phyloP scores from a whole-genome alignment of 2,888 invertebrate species.

The Calliopum simillimum region DNA sequence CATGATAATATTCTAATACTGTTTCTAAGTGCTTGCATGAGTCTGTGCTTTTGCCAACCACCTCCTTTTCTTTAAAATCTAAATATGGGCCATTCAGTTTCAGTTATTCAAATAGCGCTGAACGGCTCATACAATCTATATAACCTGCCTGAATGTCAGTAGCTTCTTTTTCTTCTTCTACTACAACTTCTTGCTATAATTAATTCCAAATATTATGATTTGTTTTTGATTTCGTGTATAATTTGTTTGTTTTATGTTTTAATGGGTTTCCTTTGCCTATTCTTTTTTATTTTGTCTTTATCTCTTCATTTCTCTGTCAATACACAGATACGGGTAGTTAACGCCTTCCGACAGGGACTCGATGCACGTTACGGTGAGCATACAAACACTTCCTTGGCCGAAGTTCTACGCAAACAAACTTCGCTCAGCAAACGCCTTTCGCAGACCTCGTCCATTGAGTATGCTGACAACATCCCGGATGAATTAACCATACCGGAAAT shows the following conservation, averaged over 20 bases:
- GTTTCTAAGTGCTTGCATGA: too few species aligned
- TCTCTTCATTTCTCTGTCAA: constrained; percentile 48
- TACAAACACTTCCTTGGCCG: constrained; percentile 91
- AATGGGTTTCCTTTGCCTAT: constrained; percentile 15
- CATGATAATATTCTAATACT: too few species aligned
- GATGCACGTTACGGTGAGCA: constrained; percentile 94
- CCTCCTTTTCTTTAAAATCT: too few species aligned
- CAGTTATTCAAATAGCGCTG: too few species aligned
- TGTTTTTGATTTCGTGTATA: constrained; percentile 22
- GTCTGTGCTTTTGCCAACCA: too few species aligned
- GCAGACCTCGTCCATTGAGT: constrained; percentile 92
- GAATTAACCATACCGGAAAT: constrained; percentile 91
- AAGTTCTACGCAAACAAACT: constrained; percentile 93
- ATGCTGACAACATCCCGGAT: constrained; percentile 89
- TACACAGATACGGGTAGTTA: constrained; percentile 98
- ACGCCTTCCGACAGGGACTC: constrained; percentile 99
- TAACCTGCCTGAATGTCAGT: constrained; percentile 13
- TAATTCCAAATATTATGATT: constrained; percentile 13
- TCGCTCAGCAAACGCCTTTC: constrained; percentile 92
- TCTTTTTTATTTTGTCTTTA: constrained; percentile 33
- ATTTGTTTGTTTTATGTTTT: constrained; percentile 27
- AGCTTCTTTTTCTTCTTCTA: constrained; percentile 24
- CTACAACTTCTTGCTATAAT: constrained; percentile 32
- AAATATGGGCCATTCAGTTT: too few species aligned
- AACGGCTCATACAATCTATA: too few species aligned